Evolutionary conservation across 2,797 vertebrate species (phyloP).

Genomic region (Avahi laniger): DNA sequence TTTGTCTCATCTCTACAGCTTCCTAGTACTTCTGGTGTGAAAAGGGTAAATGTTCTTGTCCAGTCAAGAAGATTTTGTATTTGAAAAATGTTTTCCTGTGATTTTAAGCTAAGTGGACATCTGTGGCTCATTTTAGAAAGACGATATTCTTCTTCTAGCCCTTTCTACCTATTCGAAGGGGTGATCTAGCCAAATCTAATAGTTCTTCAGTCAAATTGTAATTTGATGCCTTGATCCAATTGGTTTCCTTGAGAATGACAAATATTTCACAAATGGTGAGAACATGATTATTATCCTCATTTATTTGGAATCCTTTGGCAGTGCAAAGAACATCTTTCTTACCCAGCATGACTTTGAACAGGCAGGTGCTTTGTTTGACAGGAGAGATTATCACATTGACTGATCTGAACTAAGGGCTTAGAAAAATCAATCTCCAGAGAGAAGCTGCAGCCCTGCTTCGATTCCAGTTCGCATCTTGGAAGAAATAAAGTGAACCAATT

Average conservation of each 20-base stretch:
- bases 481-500: not conserved
- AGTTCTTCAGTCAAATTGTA: not conserved
- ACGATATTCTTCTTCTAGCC: not conserved
- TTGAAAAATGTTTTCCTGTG: conserved; percentile 4
- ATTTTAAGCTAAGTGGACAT: not conserved
- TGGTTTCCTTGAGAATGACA: not conserved
- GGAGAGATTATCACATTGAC: conserved; percentile 56
- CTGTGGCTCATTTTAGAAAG: not conserved
- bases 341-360: conserved; percentile 14
- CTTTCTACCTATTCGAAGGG: not conserved
- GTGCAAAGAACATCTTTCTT: conserved; percentile 48
- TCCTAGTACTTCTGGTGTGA: not conserved
- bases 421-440: conserved; percentile 58
- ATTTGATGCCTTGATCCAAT: not conserved
- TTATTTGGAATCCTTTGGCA: conserved; percentile 28
- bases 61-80: not conserved
- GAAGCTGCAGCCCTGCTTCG: not conserved
- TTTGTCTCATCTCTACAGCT: not conserved
- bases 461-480: not conserved
- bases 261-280: not conserved
- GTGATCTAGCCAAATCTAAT: not conserved
- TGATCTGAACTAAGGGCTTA: conserved; percentile 17
- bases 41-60: not conserved
- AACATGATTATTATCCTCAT: not conserved
- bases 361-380: conserved; percentile 15